These are phyloP conservation scores for Xiphorhynchus elegans DNA, from an alignment of 2,113 vertebrate species.

Conservation along the genomic window DNA sequence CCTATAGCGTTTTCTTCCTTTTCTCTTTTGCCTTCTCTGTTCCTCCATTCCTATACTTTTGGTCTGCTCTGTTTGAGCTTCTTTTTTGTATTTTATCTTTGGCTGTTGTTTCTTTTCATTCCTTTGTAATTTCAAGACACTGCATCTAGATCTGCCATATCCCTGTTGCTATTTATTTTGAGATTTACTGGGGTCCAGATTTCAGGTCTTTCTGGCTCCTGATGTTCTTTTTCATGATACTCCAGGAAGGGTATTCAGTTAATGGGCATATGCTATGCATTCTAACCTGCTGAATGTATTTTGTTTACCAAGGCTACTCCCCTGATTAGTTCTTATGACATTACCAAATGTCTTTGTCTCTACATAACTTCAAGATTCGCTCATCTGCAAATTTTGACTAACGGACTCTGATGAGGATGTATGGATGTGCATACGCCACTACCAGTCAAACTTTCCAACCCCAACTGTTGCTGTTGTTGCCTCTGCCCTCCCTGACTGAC, in stretches of 20 bases:
- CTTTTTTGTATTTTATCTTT: neutral
- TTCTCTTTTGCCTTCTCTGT: neutral
- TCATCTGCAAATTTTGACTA: neutral
- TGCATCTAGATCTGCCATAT: neutral
- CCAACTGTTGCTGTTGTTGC: neutral
- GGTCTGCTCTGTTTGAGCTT: neutral
- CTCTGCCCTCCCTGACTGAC: neutral
- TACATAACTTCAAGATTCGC: neutral
- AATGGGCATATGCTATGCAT: neutral
- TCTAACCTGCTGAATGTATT: slow-evolving; percentile 23
- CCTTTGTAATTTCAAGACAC: neutral
- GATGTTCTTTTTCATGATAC: neutral
- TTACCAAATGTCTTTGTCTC: slow-evolving; percentile 15
- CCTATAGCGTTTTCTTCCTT: neutral
- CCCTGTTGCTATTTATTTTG: neutral
- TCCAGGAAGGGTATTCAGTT: neutral
- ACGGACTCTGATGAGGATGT: neutral
- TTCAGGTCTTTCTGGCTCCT: neutral
- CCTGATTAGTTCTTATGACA: neutral
- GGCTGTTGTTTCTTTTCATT: neutral
- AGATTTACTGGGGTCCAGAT: neutral
- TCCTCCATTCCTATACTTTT: neutral
- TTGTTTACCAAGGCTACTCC: neutral
- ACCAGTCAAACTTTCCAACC: neutral
- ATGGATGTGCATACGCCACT: neutral